Evolutionary conservation across 1,140 invertebrate genomes (phyloP).

Genomic region (Zaprionus capensis): DNA sequence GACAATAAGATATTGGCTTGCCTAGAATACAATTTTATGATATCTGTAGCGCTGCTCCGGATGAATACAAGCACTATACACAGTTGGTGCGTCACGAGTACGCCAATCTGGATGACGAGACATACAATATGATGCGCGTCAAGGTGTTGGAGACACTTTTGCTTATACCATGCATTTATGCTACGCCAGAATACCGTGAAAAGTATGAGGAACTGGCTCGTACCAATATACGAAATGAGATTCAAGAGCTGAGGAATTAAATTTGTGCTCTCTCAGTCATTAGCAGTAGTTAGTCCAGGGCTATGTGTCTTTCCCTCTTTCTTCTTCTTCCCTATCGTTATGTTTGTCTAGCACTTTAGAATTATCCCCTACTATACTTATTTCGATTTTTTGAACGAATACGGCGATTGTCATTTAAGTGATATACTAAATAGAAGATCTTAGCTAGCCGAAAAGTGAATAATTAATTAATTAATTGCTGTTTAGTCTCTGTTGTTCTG

Average conservation of each 20-base stretch:
- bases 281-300: conserved; percentile 11
- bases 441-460: conserved; percentile 25
- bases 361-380: neutral
- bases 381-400: neutral
- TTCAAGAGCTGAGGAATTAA: conserved; percentile 66
- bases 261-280: neutral
- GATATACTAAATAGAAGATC: conserved; percentile 12
- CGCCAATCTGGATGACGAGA: conserved; percentile 68
- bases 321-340: neutral
- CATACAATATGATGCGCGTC: conserved; percentile 75
- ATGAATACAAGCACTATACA: conserved; percentile 78
- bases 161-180: conserved; percentile 75
- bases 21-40: neutral
- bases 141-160: conserved; percentile 79
- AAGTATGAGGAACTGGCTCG: conserved; percentile 79
- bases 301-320: neutral
- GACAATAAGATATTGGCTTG: neutral
- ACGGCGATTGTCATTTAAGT: conserved; percentile 7
- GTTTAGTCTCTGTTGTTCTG: neutral
- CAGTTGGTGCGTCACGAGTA: conserved; percentile 76
- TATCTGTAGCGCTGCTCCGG: conserved; percentile 49
- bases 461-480: neutral
- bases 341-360: neutral
- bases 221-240: conserved; percentile 77
- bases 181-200: conserved; percentile 66